These are phyloP conservation scores for Nephrocerus scutellatus DNA, from an alignment of 2,888 invertebrate species.

Conservation along the genomic window DNA sequence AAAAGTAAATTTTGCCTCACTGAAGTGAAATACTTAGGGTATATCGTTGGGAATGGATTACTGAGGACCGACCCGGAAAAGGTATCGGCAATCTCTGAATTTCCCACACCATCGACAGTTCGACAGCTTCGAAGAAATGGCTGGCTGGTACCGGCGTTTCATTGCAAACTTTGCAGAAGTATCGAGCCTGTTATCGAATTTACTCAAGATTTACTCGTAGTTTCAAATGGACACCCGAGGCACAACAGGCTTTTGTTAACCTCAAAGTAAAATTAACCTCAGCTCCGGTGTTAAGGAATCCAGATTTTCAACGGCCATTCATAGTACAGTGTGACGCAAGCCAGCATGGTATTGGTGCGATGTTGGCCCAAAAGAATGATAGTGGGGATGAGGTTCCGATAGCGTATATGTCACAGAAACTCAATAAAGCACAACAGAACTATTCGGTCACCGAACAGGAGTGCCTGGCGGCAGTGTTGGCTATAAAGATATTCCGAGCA, in stretches of 20 bases:
- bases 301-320: constrained; percentile 4
- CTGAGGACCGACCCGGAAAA: constrained; percentile 12
- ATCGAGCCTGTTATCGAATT: too few species aligned
- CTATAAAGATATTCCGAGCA: constrained; percentile 11
- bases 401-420: constrained; percentile 2
- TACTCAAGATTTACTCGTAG: too few species aligned
- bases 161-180: constrained; percentile 1
- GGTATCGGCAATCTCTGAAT: constrained; percentile 6
- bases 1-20: too few species aligned
- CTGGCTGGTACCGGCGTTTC: constrained; percentile 5
- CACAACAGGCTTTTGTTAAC: not conserved
- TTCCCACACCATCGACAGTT: constrained; percentile 9
- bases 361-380: not conserved
- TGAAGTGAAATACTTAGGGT: too few species aligned
- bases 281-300: constrained; percentile 2
- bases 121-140: constrained; percentile 9
- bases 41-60: constrained; percentile 7
- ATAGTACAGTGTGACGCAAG: constrained; percentile 6
- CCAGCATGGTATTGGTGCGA: too few species aligned
- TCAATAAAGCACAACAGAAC: not conserved
- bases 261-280: not conserved
- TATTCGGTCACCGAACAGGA: constrained; percentile 7
- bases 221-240: not conserved
- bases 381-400: not conserved
- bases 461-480: constrained; percentile 4